Percentiles rank a stretch among this genome's conserved stretches.
Conservation (phyloP, 2,797 vertebrate genomes). For the Alectoris magna region DNA sequence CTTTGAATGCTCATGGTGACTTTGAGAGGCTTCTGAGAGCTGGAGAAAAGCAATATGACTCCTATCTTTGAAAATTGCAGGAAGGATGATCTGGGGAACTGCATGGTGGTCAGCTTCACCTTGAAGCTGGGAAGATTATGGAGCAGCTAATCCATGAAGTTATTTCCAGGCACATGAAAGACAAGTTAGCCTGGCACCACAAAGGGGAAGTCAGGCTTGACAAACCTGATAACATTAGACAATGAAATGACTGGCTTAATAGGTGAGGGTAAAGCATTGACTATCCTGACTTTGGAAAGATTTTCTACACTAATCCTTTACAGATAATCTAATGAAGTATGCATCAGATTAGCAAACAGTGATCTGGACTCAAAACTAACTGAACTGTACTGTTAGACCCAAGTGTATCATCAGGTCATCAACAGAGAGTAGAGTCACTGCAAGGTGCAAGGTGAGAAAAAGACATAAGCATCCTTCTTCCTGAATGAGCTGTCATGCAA, state of each 20-base stretch:
- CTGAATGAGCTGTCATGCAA: neutral
- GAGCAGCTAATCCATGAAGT: too few relatives aligned
- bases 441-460: neutral
- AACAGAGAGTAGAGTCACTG: neutral
- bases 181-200: too few relatives aligned
- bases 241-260: too few relatives aligned
- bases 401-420: neutral
- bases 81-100: neutral
- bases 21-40: neutral
- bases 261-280: too few relatives aligned
- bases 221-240: too few relatives aligned
- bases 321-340: neutral
- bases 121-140: too few relatives aligned
- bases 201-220: too few relatives aligned
- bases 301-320: neutral
- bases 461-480: neutral
- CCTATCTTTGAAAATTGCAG: neutral
- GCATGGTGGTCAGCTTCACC: too few relatives aligned
- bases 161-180: too few relatives aligned
- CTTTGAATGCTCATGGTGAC: neutral
- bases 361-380: neutral
- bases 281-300: too few relatives aligned
- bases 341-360: neutral
- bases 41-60: neutral
- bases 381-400: neutral